Evolutionary conservation across 2,113 vertebrate species (phyloP).

Genomic region (Benitochromis conjunctus): DNA sequence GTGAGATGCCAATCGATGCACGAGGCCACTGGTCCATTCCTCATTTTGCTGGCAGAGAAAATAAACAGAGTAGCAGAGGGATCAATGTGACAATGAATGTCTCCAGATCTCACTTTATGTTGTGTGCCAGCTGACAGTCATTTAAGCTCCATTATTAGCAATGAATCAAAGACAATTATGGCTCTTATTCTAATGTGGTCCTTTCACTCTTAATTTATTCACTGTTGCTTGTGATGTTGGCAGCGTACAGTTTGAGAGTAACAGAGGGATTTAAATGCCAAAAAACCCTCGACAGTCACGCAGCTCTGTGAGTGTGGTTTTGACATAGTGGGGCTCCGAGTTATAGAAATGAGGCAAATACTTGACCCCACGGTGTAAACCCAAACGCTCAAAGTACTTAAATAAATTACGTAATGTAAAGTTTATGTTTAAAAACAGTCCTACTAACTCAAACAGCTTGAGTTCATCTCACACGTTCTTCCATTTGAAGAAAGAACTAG

Average conservation of each 20-base stretch:
- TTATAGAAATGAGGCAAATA: neutral
- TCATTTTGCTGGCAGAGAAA: neutral
- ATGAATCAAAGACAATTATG: neutral
- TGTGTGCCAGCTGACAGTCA: neutral
- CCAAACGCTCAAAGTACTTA: neutral
- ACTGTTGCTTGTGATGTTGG: neutral
- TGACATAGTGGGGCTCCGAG: accelerated
- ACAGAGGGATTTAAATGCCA: neutral
- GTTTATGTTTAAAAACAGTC: neutral
- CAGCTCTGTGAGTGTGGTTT: neutral
- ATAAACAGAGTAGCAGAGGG: neutral
- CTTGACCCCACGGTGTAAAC: neutral
- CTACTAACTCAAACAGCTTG: neutral
- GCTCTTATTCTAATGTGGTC: neutral
- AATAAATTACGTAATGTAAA: neutral
- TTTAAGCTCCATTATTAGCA: neutral
- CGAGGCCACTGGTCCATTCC: neutral
- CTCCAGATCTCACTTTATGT: neutral
- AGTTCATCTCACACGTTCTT: neutral
- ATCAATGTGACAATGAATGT: neutral
- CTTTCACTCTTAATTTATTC: neutral
- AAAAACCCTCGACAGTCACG: neutral
- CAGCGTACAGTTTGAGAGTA: neutral
- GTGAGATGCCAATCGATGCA: neutral
- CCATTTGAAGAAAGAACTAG: neutral